phyloP scores from a whole-genome alignment of 2,797 vertebrate species.

The Enteromius unitaeniatus region DNA sequence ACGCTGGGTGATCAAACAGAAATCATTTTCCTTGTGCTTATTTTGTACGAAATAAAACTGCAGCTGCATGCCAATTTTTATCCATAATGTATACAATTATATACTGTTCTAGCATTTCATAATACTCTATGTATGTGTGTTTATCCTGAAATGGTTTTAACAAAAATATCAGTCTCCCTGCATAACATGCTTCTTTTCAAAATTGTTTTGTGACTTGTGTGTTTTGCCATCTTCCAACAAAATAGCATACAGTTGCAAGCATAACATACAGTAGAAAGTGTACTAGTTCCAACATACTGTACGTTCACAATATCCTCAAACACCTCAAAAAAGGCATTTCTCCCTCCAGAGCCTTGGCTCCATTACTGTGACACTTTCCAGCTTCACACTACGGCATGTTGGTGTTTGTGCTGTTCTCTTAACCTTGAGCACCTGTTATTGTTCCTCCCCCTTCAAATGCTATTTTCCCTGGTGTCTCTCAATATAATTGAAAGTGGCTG shows the following conservation, averaged over 20 bases:
- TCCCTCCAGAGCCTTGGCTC: conserved; percentile 42
- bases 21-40: background rate
- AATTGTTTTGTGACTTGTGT: background rate
- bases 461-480: conserved; percentile 53
- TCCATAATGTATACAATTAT: background rate
- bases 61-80: background rate
- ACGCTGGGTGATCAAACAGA: background rate
- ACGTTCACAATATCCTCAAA: background rate
- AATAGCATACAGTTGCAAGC: background rate
- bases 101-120: background rate
- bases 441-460: conserved; percentile 46
- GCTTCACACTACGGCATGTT: conserved; percentile 51
- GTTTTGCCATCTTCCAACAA: background rate
- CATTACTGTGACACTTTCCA: conserved; percentile 59
- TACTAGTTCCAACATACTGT: background rate
- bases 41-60: background rate
- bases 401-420: conserved; percentile 59
- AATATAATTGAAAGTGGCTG: conserved; percentile 56
- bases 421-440: conserved; percentile 61
- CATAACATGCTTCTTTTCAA: background rate
- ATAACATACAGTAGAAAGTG: background rate
- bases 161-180: background rate
- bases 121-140: background rate
- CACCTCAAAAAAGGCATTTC: conserved; percentile 5
- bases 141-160: background rate